Evolutionary conservation across 2,113 vertebrate species (phyloP).

Genomic region (Saccopteryx leptura): DNA sequence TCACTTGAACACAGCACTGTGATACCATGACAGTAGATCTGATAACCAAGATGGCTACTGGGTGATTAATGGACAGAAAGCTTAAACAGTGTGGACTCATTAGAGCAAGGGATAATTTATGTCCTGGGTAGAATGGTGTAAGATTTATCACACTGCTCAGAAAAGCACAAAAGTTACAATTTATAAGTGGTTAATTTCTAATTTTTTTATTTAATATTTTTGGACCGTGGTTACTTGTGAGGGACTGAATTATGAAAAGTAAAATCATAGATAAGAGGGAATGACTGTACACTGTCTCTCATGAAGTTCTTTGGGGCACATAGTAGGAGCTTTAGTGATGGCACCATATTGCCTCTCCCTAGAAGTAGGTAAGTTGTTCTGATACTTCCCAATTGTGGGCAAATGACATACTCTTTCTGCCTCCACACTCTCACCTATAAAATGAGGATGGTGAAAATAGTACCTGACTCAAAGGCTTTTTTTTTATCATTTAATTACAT

Average conservation of each 20-base stretch:
- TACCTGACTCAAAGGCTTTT: background rate
- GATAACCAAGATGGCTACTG: background rate
- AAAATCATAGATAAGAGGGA: background rate
- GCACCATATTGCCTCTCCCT: background rate
- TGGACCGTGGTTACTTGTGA: too few relatives aligned
- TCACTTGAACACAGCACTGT: background rate
- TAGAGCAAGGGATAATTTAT: background rate
- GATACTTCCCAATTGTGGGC: background rate
- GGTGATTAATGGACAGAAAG: background rate
- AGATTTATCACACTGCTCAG: background rate
- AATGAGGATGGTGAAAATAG: background rate
- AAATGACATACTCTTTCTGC: background rate
- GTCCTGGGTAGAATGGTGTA: background rate
- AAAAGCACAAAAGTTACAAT: background rate
- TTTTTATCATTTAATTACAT: background rate
- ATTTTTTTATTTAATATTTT: background rate
- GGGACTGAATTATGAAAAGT: background rate
- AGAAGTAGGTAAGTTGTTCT: background rate
- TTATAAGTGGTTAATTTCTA: background rate
- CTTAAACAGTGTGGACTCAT: background rate
- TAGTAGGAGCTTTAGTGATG: background rate
- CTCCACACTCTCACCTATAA: background rate
- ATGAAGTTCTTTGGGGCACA: background rate
- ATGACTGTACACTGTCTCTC: background rate
- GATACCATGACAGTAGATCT: background rate